Base-by-base conservation (phyloP, 2,888 invertebrate species). In the Graphium colonna region DNA sequence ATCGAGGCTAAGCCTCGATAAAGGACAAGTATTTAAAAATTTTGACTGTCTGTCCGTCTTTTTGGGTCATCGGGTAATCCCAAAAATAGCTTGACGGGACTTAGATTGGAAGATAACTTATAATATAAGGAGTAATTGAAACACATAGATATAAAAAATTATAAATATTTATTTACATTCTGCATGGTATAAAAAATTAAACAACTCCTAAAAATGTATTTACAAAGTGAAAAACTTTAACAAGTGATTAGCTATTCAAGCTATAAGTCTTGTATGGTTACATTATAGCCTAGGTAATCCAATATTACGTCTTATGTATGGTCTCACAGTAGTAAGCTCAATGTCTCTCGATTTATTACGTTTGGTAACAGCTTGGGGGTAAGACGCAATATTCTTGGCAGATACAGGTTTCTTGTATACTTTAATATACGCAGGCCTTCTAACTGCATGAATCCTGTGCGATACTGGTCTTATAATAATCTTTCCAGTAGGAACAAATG, bases 211-310 rank as follows among this genome's bases (percentile, higher is more conserved):
- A 48, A 9, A 46, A n/a, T 28, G 16, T 55, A 55, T 55, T 51
- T 51, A 55, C 51, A 55, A 18, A 18, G 40, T 26, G 43, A 42
- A 16, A 15, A 13, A 43, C 12, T 31, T 64, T 77, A 82, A 82
- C 79, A 69, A 74, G 83, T 82, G 82, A 10, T 45, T 42, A n/a
- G 56, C 40, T 26, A 43, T 58, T 52, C 57, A 33, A 51, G 28
- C 33, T 52, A 57, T 40, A 38, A 60, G 58, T 38, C 38, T 65
- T 63, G 48, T 45, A 39, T 69, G n/a, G n/a, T n/a, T n/a, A n/a
- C n/a, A n/a, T n/a, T n/a, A n/a, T n/a, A n/a, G n/a, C 67, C 72
- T 77, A 57, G 84, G 85, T 8, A 81, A 82, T 54, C 78, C 82
- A 1, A 67, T 79, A 31, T 67, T 71, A 10, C 79, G 71, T 51